These are phyloP conservation scores for Otus scops DNA, from an alignment of 2,797 vertebrate species.

Conservation along the genomic window DNA sequence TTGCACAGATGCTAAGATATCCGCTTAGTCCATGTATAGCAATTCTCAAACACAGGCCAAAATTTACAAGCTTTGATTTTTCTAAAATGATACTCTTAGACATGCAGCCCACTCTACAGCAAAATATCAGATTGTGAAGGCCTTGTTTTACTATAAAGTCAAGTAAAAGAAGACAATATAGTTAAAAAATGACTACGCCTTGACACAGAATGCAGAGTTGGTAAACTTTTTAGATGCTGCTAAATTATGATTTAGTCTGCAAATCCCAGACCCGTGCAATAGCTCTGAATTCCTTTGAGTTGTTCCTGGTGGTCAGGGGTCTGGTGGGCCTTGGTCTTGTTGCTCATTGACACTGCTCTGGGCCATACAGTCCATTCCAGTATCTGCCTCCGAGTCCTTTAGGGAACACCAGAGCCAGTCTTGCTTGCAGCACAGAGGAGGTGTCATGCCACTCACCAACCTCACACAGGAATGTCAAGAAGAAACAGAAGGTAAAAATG, in stretches of 20 bases:
- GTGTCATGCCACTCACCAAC: neutral
- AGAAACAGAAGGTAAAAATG: neutral
- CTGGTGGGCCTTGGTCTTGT: neutral
- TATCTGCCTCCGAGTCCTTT: neutral
- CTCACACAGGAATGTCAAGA: neutral
- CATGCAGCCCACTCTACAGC: neutral
- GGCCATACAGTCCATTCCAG: neutral
- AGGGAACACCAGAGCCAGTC: neutral
- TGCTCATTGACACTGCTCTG: accelerated
- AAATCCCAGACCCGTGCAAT: neutral
- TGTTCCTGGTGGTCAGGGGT: neutral
- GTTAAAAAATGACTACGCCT: neutral
- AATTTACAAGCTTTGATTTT: neutral
- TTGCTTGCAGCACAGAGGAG: neutral
- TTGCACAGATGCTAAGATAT: neutral
- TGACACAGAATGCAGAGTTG: neutral
- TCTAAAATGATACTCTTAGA: neutral
- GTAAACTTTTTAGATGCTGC: neutral
- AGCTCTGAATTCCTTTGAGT: neutral
- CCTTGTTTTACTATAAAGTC: neutral
- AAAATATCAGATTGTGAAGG: neutral
- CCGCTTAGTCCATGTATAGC: neutral
- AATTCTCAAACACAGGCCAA: neutral
- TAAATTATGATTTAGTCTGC: neutral
- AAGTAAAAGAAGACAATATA: neutral